phyloP scores from a whole-genome alignment of 2,888 invertebrate species.

The Scaptomyza reducta region DNA sequence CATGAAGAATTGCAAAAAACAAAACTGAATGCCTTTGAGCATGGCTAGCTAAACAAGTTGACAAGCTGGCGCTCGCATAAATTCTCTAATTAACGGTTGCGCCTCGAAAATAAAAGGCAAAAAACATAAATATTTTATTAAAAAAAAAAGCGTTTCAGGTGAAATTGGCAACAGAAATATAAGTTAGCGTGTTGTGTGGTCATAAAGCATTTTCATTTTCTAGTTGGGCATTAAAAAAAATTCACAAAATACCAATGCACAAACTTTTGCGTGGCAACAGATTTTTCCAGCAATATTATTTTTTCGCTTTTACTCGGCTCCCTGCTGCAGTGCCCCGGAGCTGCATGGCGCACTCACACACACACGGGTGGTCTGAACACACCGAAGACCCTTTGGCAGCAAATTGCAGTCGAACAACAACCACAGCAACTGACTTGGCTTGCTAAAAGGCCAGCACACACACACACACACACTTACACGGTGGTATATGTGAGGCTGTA shows the following conservation, averaged over 20 bases:
- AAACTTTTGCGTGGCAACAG: constrained; percentile 50
- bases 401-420: constrained; percentile 58
- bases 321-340: constrained; percentile 9
- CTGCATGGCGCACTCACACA: constrained; percentile 22
- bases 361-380: constrained; percentile 60
- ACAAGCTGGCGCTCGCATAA: constrained; percentile 67
- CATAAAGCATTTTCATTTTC: constrained; percentile 67
- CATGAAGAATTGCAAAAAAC: constrained; percentile 45
- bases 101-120: constrained; percentile 29
- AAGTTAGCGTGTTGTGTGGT: constrained; percentile 58
- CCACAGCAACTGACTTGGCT: constrained; percentile 51
- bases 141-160: constrained; percentile 34
- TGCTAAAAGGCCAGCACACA: constrained; percentile 48
- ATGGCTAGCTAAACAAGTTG: constrained; percentile 62
- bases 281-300: constrained; percentile 21
- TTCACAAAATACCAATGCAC: constrained; percentile 27
- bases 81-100: constrained; percentile 75
- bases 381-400: constrained; percentile 48
- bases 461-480: constrained; percentile 11
- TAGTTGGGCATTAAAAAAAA: constrained; percentile 27
- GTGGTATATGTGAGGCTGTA: constrained; percentile 15
- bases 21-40: constrained; percentile 33
- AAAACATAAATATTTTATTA: constrained; percentile 26
- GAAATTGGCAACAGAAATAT: constrained; percentile 64
- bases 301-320: constrained; percentile 43